Evolutionary conservation across 37 sponge, comb jelly and placozoan species (phyloP).

Genomic region (Bolinopsis microptera): DNA sequence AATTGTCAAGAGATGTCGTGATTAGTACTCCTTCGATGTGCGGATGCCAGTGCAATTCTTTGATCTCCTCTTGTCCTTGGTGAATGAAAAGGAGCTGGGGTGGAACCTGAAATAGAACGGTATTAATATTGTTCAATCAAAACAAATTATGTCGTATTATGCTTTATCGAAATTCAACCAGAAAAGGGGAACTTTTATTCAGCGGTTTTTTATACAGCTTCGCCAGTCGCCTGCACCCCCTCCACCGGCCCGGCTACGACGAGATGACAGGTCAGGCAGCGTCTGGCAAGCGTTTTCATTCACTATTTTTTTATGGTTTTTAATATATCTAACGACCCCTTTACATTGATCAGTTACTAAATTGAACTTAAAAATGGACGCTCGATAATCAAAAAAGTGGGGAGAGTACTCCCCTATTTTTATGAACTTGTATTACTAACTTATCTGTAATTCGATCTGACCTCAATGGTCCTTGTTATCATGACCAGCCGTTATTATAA

Average conservation of each 20-base stretch:
- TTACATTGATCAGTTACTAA: too few relatives aligned
- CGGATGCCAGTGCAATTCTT: conserved; percentile 98
- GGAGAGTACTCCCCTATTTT: background rate
- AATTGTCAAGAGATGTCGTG: conserved; percentile 87
- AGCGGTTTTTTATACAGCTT: too few relatives aligned
- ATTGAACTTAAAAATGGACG: too few relatives aligned
- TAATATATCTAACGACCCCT: too few relatives aligned
- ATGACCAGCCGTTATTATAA: background rate
- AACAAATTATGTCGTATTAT: background rate
- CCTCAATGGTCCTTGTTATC: background rate
- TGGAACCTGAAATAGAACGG: conserved; percentile 69
- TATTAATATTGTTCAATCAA: conserved; percentile 1
- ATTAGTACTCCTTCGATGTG: conserved; percentile 90
- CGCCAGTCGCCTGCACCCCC: too few relatives aligned
- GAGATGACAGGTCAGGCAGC: too few relatives aligned
- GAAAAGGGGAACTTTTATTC: too few relatives aligned
- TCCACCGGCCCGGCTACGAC: too few relatives aligned
- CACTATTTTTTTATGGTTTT: too few relatives aligned
- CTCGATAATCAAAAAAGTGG: background rate
- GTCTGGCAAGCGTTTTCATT: too few relatives aligned
- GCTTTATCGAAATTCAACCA: background rate
- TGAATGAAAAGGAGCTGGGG: conserved; percentile 98
- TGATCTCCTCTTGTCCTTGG: conserved; percentile 94
- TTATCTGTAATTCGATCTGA: background rate
- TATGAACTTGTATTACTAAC: background rate